A percentile compares a stretch with the other conserved stretches of the same genome.
Evolutionary conservation across 1,140 invertebrate species (phyloP).

Genomic region (Saccostrea cuccullata): DNA sequence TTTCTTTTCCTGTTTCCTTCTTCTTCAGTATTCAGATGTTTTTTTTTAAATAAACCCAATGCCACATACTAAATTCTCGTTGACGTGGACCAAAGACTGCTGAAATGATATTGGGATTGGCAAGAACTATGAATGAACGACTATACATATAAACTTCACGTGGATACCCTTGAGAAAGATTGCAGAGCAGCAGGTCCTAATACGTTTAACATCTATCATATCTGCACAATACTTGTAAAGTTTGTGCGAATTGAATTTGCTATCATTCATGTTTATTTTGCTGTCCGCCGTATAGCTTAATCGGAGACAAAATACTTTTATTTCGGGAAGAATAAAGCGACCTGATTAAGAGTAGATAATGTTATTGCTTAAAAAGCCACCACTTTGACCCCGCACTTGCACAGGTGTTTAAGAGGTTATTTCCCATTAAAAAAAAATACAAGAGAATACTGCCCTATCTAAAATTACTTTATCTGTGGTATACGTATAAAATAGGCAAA

Average conservation of each 20-base stretch:
- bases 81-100: neutral
- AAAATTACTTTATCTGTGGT: no score
- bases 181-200: conserved; percentile 3
- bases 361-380: conserved; percentile 13
- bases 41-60: no score
- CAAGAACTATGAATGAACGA: conserved; percentile 7
- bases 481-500: no score
- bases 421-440: neutral
- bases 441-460: neutral
- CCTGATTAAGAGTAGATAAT: conserved; percentile 16
- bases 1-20: no score
- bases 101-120: neutral
- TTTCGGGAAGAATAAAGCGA: conserved; percentile 15
- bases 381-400: neutral
- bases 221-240: conserved; percentile 18
- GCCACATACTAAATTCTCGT: no score
- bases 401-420: conserved; percentile 27
- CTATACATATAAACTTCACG: neutral
- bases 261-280: conserved; percentile 23
- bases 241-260: conserved; percentile 35
- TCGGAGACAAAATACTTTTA: conserved; percentile 12
- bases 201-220: conserved; percentile 29
- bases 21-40: no score
- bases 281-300: conserved; percentile 5
- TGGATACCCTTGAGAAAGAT: neutral